These are phyloP conservation scores for Syngnathoides biaculeatus DNA, from an alignment of 2,113 vertebrate species.

Conservation along the genomic window DNA sequence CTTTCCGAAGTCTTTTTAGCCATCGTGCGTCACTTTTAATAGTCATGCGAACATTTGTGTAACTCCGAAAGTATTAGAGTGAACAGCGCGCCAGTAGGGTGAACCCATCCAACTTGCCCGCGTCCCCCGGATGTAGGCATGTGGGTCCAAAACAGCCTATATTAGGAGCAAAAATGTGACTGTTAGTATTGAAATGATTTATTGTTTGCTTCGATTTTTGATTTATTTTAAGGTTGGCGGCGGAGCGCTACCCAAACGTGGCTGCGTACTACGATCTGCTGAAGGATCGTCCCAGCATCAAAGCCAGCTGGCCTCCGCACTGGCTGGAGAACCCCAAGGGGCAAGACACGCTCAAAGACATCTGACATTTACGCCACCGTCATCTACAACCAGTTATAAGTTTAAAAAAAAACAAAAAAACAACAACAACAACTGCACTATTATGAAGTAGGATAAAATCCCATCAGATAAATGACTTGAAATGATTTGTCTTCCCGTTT, in stretches of 20 bases:
- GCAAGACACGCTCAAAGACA: conserved; percentile 58
- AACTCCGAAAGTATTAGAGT: no score
- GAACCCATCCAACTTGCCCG: no score
- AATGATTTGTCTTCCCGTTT: background rate
- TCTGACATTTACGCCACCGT: conserved; percentile 31
- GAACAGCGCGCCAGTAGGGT: no score
- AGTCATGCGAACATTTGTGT: no score
- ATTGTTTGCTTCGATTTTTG: background rate
- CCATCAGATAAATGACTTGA: background rate
- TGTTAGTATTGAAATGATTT: background rate
- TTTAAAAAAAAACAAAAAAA: background rate
- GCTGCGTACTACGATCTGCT: conserved; percentile 57
- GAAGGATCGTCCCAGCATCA: conserved; percentile 68
- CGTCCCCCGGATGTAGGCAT: no score
- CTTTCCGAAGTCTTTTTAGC: no score
- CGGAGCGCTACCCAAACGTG: conserved; percentile 62
- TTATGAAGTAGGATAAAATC: background rate
- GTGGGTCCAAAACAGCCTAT: no score
- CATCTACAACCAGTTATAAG: background rate
- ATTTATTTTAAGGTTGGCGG: conserved; percentile 45
- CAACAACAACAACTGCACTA: background rate
- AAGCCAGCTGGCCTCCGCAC: conserved; percentile 69
- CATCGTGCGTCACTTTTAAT: no score
- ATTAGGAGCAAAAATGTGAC: no score
- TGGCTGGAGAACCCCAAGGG: conserved; percentile 64